phyloP scores from a whole-genome alignment of 2,888 invertebrate genomes.

The Gortyna flavago region DNA sequence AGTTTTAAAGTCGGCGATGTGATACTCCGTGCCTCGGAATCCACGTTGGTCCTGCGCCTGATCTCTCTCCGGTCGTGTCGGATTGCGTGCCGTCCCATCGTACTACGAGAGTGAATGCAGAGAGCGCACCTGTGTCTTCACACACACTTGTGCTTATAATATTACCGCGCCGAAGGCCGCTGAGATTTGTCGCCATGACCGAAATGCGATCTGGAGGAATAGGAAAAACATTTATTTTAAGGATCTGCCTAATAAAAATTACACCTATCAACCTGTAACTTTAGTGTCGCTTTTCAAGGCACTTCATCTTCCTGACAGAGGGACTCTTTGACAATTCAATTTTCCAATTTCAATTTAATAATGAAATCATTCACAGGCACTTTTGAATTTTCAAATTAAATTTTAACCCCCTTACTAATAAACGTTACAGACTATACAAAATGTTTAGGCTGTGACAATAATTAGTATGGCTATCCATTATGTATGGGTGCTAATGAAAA shows the following conservation, averaged over 20 bases:
- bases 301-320: background rate
- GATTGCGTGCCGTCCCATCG: background rate
- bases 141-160: background rate
- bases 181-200: background rate
- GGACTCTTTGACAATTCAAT: background rate
- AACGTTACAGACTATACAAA: background rate
- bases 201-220: background rate
- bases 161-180: background rate
- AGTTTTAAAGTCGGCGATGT: background rate
- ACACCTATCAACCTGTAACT: background rate
- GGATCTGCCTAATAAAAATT: background rate
- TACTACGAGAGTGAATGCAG: too few species aligned
- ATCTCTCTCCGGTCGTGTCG: background rate
- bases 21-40: background rate
- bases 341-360: background rate
- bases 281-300: background rate
- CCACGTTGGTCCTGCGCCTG: background rate
- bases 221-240: background rate
- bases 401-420: too few species aligned
- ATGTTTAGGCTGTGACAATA: background rate
- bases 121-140: too few species aligned
- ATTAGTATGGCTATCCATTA: background rate
- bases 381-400: too few species aligned
- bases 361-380: background rate
- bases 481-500: constrained; percentile 22